Evolutionary conservation across 1,140 invertebrate genomes (phyloP), one percentile per base, ranked within the genome.

Genomic region (Drosophila tropicalis): DNA sequence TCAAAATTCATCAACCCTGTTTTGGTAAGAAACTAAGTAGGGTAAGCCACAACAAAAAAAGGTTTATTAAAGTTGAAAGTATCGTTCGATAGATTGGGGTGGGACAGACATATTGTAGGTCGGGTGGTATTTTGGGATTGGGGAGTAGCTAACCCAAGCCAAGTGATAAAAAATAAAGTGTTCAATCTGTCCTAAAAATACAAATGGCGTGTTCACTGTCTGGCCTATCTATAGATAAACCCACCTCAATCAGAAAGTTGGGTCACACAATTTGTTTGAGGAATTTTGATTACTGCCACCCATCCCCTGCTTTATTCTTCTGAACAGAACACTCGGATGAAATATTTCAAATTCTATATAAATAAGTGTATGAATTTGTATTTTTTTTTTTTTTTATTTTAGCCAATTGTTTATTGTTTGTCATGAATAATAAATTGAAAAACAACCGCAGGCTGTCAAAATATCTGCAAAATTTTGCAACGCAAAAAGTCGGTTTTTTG

Each of bases 401-500:
- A n/a, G 15, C 32, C 25, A 34, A 34, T 57, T 57, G 55, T 34
- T 32, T 57, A 57, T 32, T 32, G 22, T 34, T 57, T 34, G 57
- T 39, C 57, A 39, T 65, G 61, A 65, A 64, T 36, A 41, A 54
- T 19, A 40, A 60, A 63, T 57, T 58, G 39, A 74, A 75, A 69
- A 34, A 6, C 55, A 10, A 76, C 75, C 63, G 72, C 44, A 51
- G 17, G 44, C 44, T 51, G 44, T 51, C 44, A 22, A 51, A 51
- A 51, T 51, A 51, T 51, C 44, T 12, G 17, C 17, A 22, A n/a
- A n/a, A n/a, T n/a, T n/a, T 15, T 19, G 17, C 44, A 51, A 22
- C 17, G 44, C 17, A 2, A 47, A 47, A 12, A 51, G 68, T n/a
- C n/a, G n/a, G n/a, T n/a, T 75, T 75, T 63, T 74, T 62, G 62